A percentile compares a stretch with the other conserved stretches of the same genome.
phyloP scores from a whole-genome alignment of 2,113 vertebrate genomes.

The Callocephalon fimbriatum region DNA sequence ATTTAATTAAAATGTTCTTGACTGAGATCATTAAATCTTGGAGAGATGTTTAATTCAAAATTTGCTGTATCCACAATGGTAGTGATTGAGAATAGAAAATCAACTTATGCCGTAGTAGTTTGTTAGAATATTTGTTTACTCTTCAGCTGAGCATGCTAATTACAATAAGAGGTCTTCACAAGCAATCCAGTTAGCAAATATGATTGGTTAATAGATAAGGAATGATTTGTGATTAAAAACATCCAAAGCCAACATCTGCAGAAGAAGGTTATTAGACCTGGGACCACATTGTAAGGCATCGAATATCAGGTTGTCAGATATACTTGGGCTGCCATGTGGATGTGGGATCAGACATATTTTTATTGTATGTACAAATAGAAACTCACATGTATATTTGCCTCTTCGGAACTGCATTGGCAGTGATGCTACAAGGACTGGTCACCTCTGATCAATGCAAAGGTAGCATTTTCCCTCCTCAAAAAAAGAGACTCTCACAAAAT shows the following conservation, averaged over 20 bases:
- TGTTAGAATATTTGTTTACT: slow-evolving; percentile 81
- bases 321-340: not conserved
- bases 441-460: not conserved
- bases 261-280: not conserved
- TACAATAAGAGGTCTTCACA: slow-evolving; percentile 79
- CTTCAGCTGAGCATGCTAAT: slow-evolving; percentile 76
- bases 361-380: not conserved
- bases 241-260: slow-evolving; percentile 10
- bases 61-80: slow-evolving; percentile 62
- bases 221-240: slow-evolving; percentile 57
- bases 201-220: slow-evolving; percentile 76
- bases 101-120: slow-evolving; percentile 76
- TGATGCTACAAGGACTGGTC: not conserved
- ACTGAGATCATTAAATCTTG: slow-evolving; percentile 73
- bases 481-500: not conserved
- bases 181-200: slow-evolving; percentile 72
- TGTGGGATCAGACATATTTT: not conserved
- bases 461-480: not conserved
- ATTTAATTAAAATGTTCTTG: slow-evolving; percentile 78
- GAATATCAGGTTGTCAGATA: not conserved
- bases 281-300: not conserved
- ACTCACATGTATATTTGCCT: not conserved
- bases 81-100: slow-evolving; percentile 78
- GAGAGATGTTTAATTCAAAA: slow-evolving; percentile 78
- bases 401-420: not conserved